phyloP scores from a whole-genome alignment of 2,888 invertebrate species.

The Cosmia pyralina region DNA sequence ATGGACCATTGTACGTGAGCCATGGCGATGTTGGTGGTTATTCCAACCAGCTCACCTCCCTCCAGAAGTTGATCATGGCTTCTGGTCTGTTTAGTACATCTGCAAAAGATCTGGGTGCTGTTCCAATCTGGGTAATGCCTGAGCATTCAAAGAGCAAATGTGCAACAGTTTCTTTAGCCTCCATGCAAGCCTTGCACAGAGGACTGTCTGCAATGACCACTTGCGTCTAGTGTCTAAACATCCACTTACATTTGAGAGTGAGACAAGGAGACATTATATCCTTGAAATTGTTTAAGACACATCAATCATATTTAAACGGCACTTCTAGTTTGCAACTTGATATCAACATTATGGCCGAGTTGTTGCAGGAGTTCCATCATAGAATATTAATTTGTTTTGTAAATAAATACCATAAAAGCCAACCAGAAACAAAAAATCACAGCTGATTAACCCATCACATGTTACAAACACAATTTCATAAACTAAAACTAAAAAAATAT shows the following conservation, averaged over 20 bases:
- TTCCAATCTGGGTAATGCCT: too few species aligned
- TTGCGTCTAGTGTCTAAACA: neutral
- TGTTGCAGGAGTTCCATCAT: neutral
- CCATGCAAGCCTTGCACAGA: too few species aligned
- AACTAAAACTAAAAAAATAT: neutral
- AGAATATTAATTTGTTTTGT: neutral
- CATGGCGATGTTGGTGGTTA: too few species aligned
- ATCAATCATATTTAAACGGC: neutral
- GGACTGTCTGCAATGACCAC: neutral
- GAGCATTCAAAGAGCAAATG: too few species aligned
- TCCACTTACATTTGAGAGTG: neutral
- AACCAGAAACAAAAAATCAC: conserved; percentile 5
- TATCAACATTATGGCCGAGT: neutral
- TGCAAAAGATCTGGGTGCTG: too few species aligned
- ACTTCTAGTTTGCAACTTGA: neutral
- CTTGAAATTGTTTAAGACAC: neutral
- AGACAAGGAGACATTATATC: neutral
- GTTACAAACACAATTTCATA: neutral
- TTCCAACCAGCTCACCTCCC: too few species aligned
- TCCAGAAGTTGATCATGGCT: too few species aligned
- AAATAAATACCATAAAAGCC: neutral
- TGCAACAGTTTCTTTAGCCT: too few species aligned
- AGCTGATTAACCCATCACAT: neutral
- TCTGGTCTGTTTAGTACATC: too few species aligned
- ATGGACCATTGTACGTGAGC: too few species aligned